Base-by-base conservation (phyloP, 92 coral and sea anemone species). In the Plumapathes pennacea region DNA sequence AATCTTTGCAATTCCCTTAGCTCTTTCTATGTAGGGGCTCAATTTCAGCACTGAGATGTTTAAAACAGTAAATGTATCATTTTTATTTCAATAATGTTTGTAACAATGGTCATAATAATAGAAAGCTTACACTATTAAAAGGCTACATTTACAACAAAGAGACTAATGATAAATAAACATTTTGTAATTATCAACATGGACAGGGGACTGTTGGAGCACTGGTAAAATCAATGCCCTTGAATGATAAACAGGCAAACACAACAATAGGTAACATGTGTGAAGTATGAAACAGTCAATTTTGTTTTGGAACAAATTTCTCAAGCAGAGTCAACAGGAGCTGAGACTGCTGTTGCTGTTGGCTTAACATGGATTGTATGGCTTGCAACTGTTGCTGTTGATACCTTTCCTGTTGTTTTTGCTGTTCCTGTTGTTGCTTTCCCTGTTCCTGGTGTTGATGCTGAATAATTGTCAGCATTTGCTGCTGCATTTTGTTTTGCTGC, bases 321-420 rank as follows among this genome's bases (percentile, higher is more conserved):
- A 54, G 37, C 60, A 54, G 41, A 54, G 32, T 30, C 60, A 54
- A 9, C 60, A 54, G 32, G 24, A 33, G 26, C 37, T 54, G 60
- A 33, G 40, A 30, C 37, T 54, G 60, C 32, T 54, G 40, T 54
- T 54, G 60, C 26, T 50, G 57, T 25, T 21, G 24, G 12, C 36
- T 38, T 50, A 50, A 15, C 60, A 54, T 54, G 24, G 60, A 13
- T 50, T 54, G 60, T 32, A 46, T 5, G 14, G 47, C 13, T 41
- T 41, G 47, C 4, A 41, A 3, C 21, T 41, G 4, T 24, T 41
- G 47, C 13, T 41, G 47, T 41, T 41, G 47, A 41, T 14, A 24
- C 12, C 47, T 41, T 41, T 41, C 47, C 47, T 41, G 47, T 11
- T 41, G 47, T 24, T 41, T 41, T 41, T 41, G 47, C 21, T 41